A percentile compares a stretch with the other conserved stretches of the same genome.
phyloP scores from a whole-genome alignment of 2,888 invertebrate species.

The Rhogogaster chlorosoma region DNA sequence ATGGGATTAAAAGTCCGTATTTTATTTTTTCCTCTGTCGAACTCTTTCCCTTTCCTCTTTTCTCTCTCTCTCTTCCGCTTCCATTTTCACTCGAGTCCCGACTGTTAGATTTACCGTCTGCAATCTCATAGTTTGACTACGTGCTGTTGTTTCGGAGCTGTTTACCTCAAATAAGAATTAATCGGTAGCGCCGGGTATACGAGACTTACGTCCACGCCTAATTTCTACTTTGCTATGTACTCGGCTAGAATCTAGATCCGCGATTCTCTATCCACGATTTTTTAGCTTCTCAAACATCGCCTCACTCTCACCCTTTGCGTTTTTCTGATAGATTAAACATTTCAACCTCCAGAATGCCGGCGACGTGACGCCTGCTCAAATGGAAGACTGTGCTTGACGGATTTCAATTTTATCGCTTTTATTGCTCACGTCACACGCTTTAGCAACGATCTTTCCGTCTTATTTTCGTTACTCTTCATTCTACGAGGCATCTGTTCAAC shows the following conservation, averaged over 20 bases:
- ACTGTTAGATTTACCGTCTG: constrained; percentile 4
- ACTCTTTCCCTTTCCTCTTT: too few relatives aligned
- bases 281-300: neutral
- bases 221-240: neutral
- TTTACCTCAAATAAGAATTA: constrained; percentile 1
- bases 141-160: neutral
- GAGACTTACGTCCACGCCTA: neutral
- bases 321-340: constrained; percentile 28
- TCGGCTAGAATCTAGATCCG: neutral
- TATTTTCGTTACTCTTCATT: neutral
- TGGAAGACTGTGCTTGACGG: constrained; percentile 38
- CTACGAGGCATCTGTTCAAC: neutral
- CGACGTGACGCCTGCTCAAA: constrained; percentile 20
- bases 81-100: neutral
- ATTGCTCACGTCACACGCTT: neutral
- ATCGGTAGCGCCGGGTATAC: neutral
- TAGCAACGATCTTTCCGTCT: neutral
- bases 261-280: neutral
- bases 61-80: neutral
- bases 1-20: neutral
- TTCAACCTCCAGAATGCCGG: neutral
- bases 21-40: neutral
- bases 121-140: constrained; percentile 1
- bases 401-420: constrained; percentile 40
- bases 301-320: neutral